phyloP scores from a whole-genome alignment of 2,113 vertebrate species.

The Tachuris rubrigastra region DNA sequence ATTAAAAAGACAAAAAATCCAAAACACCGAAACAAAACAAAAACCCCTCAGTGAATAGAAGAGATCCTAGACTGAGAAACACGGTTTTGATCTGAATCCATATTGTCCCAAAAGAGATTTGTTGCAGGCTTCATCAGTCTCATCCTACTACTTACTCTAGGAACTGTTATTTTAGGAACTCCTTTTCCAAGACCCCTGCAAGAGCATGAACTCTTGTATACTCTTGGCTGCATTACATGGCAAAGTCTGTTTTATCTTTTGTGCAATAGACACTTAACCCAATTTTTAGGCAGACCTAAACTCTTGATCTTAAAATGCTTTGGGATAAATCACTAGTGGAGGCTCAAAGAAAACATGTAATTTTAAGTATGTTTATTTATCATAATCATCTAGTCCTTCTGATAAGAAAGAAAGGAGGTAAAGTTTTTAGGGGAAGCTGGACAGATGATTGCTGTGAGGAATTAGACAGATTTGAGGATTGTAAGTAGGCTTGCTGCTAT shows the following conservation, averaged over 20 bases:
- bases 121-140: background rate
- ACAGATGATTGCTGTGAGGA: background rate
- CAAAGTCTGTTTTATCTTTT: background rate
- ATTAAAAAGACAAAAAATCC: background rate
- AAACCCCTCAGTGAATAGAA: background rate
- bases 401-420: background rate
- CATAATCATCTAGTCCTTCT: background rate
- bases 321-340: background rate
- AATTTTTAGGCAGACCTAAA: background rate
- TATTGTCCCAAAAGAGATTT: background rate
- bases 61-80: background rate
- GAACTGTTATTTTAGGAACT: slow-evolving; percentile 9
- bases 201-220: background rate
- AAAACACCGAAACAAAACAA: background rate
- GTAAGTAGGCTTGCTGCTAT: background rate
- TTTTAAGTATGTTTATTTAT: background rate
- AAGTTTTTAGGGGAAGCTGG: background rate
- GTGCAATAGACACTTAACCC: background rate
- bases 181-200: background rate
- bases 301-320: background rate
- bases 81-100: background rate
- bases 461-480: background rate
- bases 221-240: accelerated
- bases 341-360: background rate
- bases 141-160: background rate